Conservation (phyloP, 2,113 vertebrate genomes). For the Phalacrocorax pelagicus region DNA sequence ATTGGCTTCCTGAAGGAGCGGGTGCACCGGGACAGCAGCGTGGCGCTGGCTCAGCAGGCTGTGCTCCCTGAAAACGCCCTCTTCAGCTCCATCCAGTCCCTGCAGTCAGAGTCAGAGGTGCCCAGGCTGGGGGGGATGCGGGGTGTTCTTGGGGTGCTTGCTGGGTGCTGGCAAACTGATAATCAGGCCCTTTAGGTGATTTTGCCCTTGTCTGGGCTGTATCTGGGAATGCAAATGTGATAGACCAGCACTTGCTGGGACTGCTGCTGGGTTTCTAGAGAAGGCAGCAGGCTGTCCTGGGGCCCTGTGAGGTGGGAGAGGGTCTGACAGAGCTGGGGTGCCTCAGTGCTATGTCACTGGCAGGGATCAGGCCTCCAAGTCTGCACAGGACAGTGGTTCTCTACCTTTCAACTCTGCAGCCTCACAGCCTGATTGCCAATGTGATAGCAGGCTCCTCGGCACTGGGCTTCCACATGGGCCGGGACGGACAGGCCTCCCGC, state of each 20-base stretch:
- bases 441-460: slow-evolving; percentile 84
- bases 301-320: neutral
- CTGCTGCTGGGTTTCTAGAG: neutral
- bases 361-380: neutral
- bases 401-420: slow-evolving; percentile 73
- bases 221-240: neutral
- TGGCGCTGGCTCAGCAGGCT: slow-evolving; percentile 76
- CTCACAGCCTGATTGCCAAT: slow-evolving; percentile 92
- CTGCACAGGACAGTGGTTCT: neutral
- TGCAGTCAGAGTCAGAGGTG: slow-evolving; percentile 90
- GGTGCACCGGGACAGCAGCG: slow-evolving; percentile 88
- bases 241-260: neutral
- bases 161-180: neutral
- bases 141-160: neutral
- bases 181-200: neutral
- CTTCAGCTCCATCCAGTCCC: slow-evolving; percentile 84
- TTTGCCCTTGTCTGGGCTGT: neutral
- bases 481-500: slow-evolving; percentile 81
- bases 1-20: slow-evolving; percentile 94
- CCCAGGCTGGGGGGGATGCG: neutral
- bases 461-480: slow-evolving; percentile 80
- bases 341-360: neutral
- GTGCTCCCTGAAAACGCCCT: slow-evolving; percentile 79
- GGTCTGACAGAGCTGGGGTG: neutral
- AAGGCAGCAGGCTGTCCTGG: neutral